Conservation (phyloP, 2,888 invertebrate species). For the Drosophila tripunctata region DNA sequence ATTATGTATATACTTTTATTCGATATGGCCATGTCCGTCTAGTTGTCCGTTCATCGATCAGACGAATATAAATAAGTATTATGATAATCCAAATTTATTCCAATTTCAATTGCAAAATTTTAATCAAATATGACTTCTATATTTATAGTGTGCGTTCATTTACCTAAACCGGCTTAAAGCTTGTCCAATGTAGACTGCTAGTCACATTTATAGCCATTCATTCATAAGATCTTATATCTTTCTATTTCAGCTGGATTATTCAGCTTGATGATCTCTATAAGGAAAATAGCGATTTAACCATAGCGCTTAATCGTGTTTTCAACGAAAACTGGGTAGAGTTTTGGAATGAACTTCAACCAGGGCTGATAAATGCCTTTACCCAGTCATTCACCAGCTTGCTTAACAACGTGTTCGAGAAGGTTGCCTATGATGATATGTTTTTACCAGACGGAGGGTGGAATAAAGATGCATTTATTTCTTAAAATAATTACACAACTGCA, state of each 20-base stretch:
- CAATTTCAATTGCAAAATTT: too few relatives aligned
- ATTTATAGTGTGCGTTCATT: too few relatives aligned
- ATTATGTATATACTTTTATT: too few relatives aligned
- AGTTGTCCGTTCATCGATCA: too few relatives aligned
- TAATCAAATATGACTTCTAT: too few relatives aligned
- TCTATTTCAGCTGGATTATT: conserved; percentile 45
- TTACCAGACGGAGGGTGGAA: conserved; percentile 6
- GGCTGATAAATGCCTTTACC: conserved; percentile 7
- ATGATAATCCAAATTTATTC: too few relatives aligned
- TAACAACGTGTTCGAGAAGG: conserved; percentile 40
- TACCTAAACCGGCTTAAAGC: too few relatives aligned
- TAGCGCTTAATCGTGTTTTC: conserved; percentile 34
- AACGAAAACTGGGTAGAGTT: conserved; percentile 62
- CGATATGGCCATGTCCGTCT: too few relatives aligned
- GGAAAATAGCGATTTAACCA: conserved; percentile 58
- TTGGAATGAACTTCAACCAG: conserved; percentile 56
- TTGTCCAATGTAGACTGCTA: too few relatives aligned
- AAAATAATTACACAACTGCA: neutral
- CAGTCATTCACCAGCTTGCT: conserved; percentile 31
- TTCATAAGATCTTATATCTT: neutral
- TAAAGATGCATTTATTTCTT: neutral
- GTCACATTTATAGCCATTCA: too few relatives aligned
- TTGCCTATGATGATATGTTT: conserved; percentile 65
- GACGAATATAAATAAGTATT: too few relatives aligned
- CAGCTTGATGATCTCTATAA: conserved; percentile 45